Evolutionary conservation across 2,113 vertebrate genomes (phyloP).

Genomic region (Pterocles orientalis): DNA sequence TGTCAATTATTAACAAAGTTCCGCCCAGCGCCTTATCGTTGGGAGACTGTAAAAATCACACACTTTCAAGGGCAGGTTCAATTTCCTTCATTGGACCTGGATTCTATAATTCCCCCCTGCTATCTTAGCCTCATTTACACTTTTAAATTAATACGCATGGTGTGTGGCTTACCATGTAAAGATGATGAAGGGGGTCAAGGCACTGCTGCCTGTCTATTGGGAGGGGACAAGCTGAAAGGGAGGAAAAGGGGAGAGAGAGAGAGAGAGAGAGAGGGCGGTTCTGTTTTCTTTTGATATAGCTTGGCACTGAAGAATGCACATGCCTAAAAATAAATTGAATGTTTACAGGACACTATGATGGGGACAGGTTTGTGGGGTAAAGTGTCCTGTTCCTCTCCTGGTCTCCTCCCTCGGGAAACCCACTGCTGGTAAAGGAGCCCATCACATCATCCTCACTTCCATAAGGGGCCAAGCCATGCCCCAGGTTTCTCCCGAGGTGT

Average conservation of each 20-base stretch:
- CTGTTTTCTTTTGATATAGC: background rate
- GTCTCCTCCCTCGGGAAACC: background rate
- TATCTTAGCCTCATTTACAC: background rate
- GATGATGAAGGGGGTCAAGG: background rate
- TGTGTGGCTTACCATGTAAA: background rate
- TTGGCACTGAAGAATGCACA: background rate
- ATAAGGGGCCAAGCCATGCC: background rate
- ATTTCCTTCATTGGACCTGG: background rate
- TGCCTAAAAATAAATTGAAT: background rate
- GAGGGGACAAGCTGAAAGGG: background rate
- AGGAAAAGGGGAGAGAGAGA: background rate
- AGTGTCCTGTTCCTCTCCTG: background rate
- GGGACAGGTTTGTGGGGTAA: background rate
- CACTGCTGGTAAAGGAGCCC: background rate
- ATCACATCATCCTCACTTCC: background rate
- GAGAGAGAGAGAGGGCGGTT: background rate
- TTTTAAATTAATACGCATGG: background rate
- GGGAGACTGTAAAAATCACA: background rate
- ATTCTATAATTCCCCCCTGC: background rate
- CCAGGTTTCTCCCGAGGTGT: background rate
- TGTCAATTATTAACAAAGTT: conserved; percentile 53
- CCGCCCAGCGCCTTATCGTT: background rate
- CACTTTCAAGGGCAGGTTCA: background rate
- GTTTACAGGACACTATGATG: background rate
- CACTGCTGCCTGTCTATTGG: background rate